Evolutionary conservation across 2,888 invertebrate genomes (phyloP).

Genomic region (Phrixothrix hirtus): DNA sequence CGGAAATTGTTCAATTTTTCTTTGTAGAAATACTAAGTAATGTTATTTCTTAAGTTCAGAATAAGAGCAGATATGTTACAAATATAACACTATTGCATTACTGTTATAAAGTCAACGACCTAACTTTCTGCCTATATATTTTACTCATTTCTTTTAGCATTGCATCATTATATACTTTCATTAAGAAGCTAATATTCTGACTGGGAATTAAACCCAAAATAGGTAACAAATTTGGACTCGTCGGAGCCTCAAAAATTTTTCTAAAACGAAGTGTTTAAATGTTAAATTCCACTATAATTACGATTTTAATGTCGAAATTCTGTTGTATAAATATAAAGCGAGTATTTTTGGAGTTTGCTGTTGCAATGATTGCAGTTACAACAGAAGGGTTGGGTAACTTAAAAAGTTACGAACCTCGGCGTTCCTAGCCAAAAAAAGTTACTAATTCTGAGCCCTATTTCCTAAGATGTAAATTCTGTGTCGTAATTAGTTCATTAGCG

Average conservation of each 20-base stretch:
- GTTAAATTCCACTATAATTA: slow-evolving; percentile 21
- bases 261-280: no score
- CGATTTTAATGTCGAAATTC: slow-evolving; percentile 15
- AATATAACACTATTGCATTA: slow-evolving; percentile 36
- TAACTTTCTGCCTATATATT: slow-evolving; percentile 57
- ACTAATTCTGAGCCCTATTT: neutral
- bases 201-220: no score
- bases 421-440: slow-evolving; percentile 12
- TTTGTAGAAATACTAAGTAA: no score
- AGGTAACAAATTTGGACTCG: no score
- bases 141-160: slow-evolving; percentile 59
- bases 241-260: no score
- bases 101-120: slow-evolving; percentile 43
- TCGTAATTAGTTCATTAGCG: no score
- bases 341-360: slow-evolving; percentile 25
- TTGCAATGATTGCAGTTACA: slow-evolving; percentile 27
- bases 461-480: no score
- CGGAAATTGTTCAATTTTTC: no score
- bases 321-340: slow-evolving; percentile 22
- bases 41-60: slow-evolving; percentile 21
- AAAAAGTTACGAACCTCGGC: slow-evolving; percentile 9
- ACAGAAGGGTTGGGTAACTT: slow-evolving; percentile 24
- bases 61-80: slow-evolving; percentile 33
- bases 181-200: no score
- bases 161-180: slow-evolving; percentile 52